Conservation (phyloP, 2,888 invertebrate genomes). For the Pteria penguin region DNA sequence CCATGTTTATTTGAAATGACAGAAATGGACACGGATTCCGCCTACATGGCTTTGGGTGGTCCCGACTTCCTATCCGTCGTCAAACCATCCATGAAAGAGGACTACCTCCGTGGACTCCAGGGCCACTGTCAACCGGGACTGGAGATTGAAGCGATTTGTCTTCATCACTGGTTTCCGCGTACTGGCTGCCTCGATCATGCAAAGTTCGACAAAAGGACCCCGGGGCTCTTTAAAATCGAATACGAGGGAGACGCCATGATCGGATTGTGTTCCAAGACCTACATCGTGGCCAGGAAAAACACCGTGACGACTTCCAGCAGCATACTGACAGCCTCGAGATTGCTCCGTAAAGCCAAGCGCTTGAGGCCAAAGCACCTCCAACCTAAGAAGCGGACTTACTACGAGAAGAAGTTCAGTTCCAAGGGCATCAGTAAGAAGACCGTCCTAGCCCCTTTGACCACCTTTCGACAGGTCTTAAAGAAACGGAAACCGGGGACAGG, state of each 20-base stretch:
- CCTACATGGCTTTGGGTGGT: too few species aligned
- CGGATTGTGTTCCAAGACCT: slow-evolving; percentile 30
- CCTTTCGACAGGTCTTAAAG: too few species aligned
- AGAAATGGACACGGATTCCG: too few species aligned
- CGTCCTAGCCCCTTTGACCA: too few species aligned
- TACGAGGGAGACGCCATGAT: slow-evolving; percentile 30
- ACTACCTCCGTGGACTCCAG: neutral
- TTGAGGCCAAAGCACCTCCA: neutral
- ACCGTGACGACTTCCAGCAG: neutral
- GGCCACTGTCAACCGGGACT: slow-evolving; percentile 19
- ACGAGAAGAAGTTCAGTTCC: slow-evolving; percentile 8
- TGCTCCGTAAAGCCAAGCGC: neutral
- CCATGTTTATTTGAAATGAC: too few species aligned
- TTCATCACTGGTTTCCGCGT: slow-evolving; percentile 34
- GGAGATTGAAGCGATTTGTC: slow-evolving; percentile 32
- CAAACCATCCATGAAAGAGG: slow-evolving; percentile 24
- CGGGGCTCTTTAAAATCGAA: slow-evolving; percentile 13
- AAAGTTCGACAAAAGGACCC: neutral
- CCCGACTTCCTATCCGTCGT: too few species aligned
- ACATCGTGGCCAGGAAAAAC: slow-evolving; percentile 12
- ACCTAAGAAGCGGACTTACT: neutral
- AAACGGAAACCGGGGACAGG: too few species aligned
- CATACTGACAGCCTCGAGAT: slow-evolving; percentile 1
- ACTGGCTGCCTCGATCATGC: neutral
- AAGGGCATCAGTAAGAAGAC: too few species aligned